Conservation (phyloP, 1,140 invertebrate species). For the Pogonomyrmex californicus region DNA sequence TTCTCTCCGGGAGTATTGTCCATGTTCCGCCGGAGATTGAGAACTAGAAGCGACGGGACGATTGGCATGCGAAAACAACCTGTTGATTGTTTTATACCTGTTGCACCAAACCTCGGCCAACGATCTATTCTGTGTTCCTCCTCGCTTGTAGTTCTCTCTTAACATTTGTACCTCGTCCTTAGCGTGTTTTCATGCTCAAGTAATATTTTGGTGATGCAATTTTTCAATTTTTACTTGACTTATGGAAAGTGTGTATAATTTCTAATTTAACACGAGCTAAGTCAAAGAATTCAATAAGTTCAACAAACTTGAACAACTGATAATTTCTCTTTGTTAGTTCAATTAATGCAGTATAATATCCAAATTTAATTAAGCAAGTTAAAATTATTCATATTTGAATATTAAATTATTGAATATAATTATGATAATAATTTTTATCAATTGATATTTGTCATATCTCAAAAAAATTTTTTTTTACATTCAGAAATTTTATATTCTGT, state of each 20-base stretch:
- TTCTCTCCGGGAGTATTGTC: conserved; percentile 11
- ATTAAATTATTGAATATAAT: background rate
- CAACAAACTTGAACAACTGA: background rate
- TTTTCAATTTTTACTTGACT: background rate
- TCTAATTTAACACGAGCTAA: background rate
- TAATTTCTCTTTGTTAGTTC: background rate
- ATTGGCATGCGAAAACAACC: conserved; percentile 83
- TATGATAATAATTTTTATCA: background rate
- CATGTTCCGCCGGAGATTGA: conserved; percentile 21
- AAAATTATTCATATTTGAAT: background rate
- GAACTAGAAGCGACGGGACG: conserved; percentile 68
- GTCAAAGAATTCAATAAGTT: too few relatives aligned
- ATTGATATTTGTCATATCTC: background rate
- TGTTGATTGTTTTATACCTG: conserved; percentile 84
- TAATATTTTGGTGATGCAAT: background rate
- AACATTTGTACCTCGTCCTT: background rate
- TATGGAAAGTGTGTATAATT: background rate
- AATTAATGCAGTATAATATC: background rate
- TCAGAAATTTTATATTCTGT: background rate
- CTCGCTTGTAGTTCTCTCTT: conserved; percentile 5
- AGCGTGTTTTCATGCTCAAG: background rate
- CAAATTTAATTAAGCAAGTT: background rate
- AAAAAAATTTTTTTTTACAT: conserved; percentile 6
- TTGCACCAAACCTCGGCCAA: conserved; percentile 76
- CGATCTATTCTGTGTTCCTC: conserved; percentile 13